Base-by-base conservation (phyloP, 2,113 vertebrate species). In the Indri indri region DNA sequence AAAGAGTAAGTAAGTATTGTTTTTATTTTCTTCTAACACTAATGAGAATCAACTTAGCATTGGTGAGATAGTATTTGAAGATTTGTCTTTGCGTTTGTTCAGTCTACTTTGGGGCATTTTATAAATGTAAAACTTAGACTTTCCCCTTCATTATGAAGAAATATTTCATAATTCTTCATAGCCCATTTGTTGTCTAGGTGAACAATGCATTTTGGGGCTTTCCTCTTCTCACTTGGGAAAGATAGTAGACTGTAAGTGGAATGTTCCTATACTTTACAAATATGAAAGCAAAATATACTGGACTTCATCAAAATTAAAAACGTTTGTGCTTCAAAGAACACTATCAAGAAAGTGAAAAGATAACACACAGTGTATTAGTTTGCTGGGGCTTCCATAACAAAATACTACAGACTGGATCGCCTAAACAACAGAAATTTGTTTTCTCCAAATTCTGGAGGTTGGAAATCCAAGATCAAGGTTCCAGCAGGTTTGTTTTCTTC, bases 51-150 rank as follows among this genome's bases (percentile, higher is more conserved):
- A 73, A 20, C 20, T 66, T 87, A 81, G 30, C 45, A 85, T 84
- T 94, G 40, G 18, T 90, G 73, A 90, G 8, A 54, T 34, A 61
- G 5, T 88, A 74, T 88, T 96, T 96, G 65, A 30, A 97, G 40
- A 85, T 77, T 66, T 68, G 5, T 83, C 68, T 90, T 94, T 63
- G 18, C 14, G 81, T 91, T 90, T 92, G 20, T 77, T 80, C 9
- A 61, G 6, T 86, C 16, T 82, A 13, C 11, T 83, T 79, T 54
- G 63, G 34, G 13, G 1, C 92, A 85, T 85, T 85, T 91, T 25
- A 27, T 37, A 30, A 87, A 80, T 50, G 18, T 82, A 17, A 79
- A 93, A 70, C 22, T 30, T 61, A 80, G 71, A 54, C 42, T 71
- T 71, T 63, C 18, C 17, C 9, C 20, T 42, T 70, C 25, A 50